A percentile compares a stretch with the other conserved stretches of the same genome.
These are phyloP conservation scores for Aptenodytes patagonicus DNA, from an alignment of 2,113 vertebrate species.

Conservation along the genomic window DNA sequence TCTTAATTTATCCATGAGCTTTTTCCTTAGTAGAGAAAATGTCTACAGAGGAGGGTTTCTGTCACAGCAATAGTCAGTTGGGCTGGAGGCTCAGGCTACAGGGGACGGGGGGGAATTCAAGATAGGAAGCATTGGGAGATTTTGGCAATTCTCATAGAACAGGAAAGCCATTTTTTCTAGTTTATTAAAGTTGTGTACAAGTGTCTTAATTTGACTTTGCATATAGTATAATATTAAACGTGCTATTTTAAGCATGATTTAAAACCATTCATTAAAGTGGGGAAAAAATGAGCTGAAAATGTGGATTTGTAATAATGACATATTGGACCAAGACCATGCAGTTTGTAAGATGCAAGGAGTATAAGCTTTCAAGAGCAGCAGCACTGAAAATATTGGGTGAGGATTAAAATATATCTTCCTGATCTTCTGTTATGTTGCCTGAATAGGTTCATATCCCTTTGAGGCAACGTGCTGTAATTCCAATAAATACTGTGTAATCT, in stretches of 20 bases:
- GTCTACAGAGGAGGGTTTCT: background rate
- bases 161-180: background rate
- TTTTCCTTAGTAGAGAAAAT: background rate
- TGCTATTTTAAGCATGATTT: background rate
- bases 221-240: background rate
- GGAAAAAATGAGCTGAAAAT: background rate
- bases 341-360: background rate
- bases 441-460: background rate
- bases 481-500: background rate
- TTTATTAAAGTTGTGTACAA: background rate
- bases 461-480: background rate
- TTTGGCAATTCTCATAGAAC: background rate
- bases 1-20: background rate
- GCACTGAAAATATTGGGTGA: background rate
- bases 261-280: background rate
- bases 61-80: background rate
- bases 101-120: background rate
- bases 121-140: background rate
- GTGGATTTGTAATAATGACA: background rate
- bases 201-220: background rate
- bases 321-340: background rate
- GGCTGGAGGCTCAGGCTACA: background rate
- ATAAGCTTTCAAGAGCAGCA: background rate
- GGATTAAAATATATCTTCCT: slow-evolving; percentile 34
- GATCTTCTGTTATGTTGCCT: background rate